phyloP scores from a whole-genome alignment of 2,113 vertebrate genomes.

The Centropus unirufus region DNA sequence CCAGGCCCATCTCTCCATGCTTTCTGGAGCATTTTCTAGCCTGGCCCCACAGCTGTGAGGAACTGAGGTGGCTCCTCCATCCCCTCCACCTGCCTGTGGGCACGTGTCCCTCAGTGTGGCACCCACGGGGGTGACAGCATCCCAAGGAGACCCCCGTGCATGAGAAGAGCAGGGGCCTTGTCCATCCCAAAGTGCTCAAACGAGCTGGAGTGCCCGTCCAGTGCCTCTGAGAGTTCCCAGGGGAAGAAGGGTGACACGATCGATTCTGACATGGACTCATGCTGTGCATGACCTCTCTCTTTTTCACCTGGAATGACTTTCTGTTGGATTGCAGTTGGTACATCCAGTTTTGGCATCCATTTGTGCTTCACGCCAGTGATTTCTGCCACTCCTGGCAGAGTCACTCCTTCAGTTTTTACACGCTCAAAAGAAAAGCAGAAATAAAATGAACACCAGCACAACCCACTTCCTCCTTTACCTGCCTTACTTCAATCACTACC shows the following conservation, averaged over 20 bases:
- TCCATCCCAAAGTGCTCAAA: background rate
- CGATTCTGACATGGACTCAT: accelerated
- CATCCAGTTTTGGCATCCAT: background rate
- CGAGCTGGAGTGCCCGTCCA: accelerated
- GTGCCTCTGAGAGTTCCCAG: accelerated
- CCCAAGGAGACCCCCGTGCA: background rate
- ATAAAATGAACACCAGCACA: background rate
- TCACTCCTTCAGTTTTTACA: accelerated
- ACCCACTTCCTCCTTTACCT: accelerated
- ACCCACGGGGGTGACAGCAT: background rate
- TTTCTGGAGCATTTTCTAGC: background rate
- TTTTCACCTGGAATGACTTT: constrained; percentile 33
- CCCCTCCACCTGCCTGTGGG: background rate
- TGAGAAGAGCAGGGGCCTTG: background rate
- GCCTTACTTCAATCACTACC: background rate
- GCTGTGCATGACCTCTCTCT: accelerated
- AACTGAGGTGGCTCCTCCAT: background rate
- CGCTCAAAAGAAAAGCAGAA: background rate
- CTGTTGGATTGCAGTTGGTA: background rate
- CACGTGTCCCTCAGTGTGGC: background rate
- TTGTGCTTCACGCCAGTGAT: accelerated
- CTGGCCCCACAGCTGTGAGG: background rate
- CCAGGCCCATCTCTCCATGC: background rate
- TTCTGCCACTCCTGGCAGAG: background rate
- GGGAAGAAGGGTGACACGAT: accelerated